Conservation (phyloP, 2,113 vertebrate species). For the Alouatta palliata region DNA sequence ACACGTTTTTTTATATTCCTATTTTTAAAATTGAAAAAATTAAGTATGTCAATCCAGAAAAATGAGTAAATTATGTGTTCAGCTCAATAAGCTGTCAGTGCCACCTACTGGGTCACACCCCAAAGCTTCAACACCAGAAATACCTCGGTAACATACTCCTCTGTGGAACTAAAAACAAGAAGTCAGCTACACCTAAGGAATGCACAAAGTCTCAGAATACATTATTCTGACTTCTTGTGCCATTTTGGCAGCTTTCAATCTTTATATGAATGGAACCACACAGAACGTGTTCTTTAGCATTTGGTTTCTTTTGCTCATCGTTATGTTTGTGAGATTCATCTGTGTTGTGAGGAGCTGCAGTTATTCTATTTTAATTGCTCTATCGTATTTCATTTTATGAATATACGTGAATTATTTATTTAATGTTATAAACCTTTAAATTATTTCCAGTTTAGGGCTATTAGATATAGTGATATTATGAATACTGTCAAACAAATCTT, state of each 20-base stretch:
- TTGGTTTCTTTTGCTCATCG: background rate
- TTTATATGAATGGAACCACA: background rate
- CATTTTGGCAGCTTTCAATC: background rate
- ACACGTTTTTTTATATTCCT: background rate
- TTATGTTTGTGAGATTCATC: background rate
- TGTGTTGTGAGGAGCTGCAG: background rate
- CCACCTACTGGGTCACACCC: too few relatives aligned
- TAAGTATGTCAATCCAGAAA: background rate
- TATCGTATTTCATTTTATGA: background rate
- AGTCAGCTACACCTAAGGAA: too few relatives aligned
- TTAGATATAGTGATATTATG: background rate
- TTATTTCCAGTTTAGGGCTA: background rate
- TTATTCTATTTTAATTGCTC: background rate
- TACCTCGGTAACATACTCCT: too few relatives aligned
- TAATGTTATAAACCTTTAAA: background rate
- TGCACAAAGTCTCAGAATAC: background rate
- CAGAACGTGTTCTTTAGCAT: background rate
- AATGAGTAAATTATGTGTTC: background rate
- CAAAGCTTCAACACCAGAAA: too few relatives aligned
- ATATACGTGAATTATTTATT: background rate
- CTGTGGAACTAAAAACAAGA: too few relatives aligned
- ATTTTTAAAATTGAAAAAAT: background rate
- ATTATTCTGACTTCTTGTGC: background rate
- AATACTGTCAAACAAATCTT: background rate
- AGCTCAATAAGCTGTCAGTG: background rate